Evolutionary conservation across 2,888 invertebrate species (phyloP).

Genomic region (Tribolium freemani): DNA sequence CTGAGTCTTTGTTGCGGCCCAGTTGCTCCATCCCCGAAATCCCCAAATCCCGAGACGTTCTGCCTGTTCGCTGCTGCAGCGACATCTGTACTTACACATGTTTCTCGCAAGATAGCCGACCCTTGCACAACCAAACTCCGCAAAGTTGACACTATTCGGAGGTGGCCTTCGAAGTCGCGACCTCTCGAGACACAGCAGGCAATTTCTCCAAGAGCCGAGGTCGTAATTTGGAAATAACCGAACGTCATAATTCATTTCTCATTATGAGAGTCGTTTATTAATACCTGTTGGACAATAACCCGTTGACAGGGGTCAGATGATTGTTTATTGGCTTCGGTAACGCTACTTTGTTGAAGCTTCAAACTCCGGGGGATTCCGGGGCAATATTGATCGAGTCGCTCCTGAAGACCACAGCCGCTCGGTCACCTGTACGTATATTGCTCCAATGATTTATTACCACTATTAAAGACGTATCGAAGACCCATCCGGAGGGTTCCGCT

Average conservation of each 20-base stretch:
- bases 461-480: slow-evolving; percentile 58
- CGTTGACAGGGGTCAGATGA: slow-evolving; percentile 59
- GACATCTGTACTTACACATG: slow-evolving; percentile 51
- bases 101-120: slow-evolving; percentile 40
- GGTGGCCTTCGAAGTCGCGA: slow-evolving; percentile 8
- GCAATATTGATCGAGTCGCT: slow-evolving; percentile 55
- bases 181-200: background rate
- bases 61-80: slow-evolving; percentile 41
- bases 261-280: slow-evolving; percentile 56
- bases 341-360: slow-evolving; percentile 47
- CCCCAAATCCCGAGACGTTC: slow-evolving; percentile 48
- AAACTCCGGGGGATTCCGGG: slow-evolving; percentile 48
- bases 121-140: slow-evolving; percentile 26
- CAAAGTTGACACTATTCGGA: slow-evolving; percentile 26
- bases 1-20: slow-evolving; percentile 55
- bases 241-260: slow-evolving; percentile 45
- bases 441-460: slow-evolving; percentile 60
- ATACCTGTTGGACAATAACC: slow-evolving; percentile 62
- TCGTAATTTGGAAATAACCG: slow-evolving; percentile 6
- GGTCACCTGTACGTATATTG: slow-evolving; percentile 60
- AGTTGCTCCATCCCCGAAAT: slow-evolving; percentile 46
- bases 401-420: slow-evolving; percentile 48
- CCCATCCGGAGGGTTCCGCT: slow-evolving; percentile 42
- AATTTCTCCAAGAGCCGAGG: background rate
- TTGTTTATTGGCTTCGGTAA: slow-evolving; percentile 58